phyloP scores from a whole-genome alignment of 2,113 vertebrate species.

The Loxodonta africana region DNA sequence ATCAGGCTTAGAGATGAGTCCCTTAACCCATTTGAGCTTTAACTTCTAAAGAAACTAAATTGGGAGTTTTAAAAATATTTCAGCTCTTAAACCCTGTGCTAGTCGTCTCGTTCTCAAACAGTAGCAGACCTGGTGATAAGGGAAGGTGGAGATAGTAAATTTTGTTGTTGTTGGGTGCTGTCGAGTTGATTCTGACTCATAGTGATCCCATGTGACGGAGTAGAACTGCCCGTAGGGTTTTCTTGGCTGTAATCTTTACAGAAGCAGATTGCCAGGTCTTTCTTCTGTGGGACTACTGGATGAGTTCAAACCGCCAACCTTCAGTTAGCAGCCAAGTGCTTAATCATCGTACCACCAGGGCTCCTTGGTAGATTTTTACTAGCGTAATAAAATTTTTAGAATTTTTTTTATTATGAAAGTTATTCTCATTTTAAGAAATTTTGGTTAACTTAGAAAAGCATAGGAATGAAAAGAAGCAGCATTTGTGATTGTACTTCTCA shows the following conservation, averaged over 20 bases:
- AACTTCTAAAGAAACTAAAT: conserved; percentile 28
- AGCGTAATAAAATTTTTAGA: not conserved
- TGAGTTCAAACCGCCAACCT: too few species aligned
- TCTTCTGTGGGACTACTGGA: too few species aligned
- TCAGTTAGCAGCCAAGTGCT: too few species aligned
- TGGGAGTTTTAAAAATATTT: conserved; percentile 38
- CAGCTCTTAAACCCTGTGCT: not conserved
- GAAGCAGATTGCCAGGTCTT: too few species aligned
- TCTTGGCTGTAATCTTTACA: too few species aligned
- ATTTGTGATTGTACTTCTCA: not conserved
- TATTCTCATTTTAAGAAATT: not conserved
- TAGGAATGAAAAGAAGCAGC: not conserved
- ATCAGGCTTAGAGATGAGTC: not conserved
- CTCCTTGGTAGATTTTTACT: not conserved
- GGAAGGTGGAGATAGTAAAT: conserved; percentile 10
- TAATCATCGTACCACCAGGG: too few species aligned
- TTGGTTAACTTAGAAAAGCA: conserved; percentile 17
- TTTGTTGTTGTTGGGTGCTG: not conserved
- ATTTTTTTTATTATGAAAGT: not conserved
- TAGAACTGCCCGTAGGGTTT: too few species aligned
- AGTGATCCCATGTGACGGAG: not conserved
- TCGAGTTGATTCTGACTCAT: not conserved
- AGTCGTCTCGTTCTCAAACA: not conserved
- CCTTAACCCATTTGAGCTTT: not conserved
- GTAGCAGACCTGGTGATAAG: not conserved